Base-by-base conservation (phyloP, 2,888 invertebrate species). In the Pogonocherus hispidulus region DNA sequence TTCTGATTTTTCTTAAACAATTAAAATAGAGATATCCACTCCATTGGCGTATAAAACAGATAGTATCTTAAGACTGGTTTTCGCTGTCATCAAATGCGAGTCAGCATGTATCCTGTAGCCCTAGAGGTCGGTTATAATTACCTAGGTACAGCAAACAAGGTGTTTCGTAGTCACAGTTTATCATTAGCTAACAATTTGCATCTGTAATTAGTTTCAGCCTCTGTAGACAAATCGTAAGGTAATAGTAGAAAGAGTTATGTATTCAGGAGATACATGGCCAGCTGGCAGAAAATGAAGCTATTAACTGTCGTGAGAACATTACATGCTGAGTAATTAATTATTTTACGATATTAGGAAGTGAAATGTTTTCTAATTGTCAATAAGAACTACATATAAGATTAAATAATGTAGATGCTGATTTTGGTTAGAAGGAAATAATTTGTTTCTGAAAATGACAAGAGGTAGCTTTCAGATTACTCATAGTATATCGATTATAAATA, bases 291-390 rank as follows among this genome's bases (percentile, higher is more conserved):
- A 51, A 32, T 32, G 16, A 32, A 32, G 11, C n/a, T 9, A 52
- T 52, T 32, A 52, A 52, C 52, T 52, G 32, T 32, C 32, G 52
- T 52, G 52, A 32, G 52, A 52, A 52, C 32, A 27, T 52, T 27
- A 27, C 14, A 3, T 23, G 16, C 16, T 16, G 14, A 11, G 2
- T 1, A 52, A 9, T 52, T 52, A 16, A 16, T 52, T 6, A n/a
- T 18, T 19, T 49, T 22, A 22, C 0, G 4, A 8, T 3, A n/a
- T 27, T 27, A 27, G 27, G 27, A 27, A 27, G 8, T 27, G 27
- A 8, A 27, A 8, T 27, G 27, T 8, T 27, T 5, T 27, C 8
- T 27, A 27, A 27, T 27, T 27, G 27, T 27, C 27, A 8, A 27
- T 27, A 27, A 27, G 27, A 27, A 27, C 27, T 27, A 27, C 4